Conservation (phyloP, 2,888 invertebrate species). For the Cosmorhoe ocellata region DNA sequence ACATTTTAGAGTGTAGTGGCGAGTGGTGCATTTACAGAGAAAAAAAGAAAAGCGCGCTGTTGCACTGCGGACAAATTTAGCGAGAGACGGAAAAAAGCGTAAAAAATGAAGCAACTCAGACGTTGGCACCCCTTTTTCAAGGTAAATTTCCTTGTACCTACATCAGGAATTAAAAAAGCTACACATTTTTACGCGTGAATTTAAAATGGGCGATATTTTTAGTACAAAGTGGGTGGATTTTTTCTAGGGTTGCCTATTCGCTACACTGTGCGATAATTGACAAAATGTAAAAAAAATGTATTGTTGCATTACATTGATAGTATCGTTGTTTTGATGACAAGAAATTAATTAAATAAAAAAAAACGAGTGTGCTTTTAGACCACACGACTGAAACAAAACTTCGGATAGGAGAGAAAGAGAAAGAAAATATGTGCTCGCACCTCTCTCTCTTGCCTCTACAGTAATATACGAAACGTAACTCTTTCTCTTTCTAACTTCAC, state of each 20-base stretch:
- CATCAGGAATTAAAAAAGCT: conserved; percentile 49
- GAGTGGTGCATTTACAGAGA: conserved; percentile 45
- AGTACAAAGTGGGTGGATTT: neutral
- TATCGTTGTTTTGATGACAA: no score
- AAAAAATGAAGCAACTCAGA: conserved; percentile 49
- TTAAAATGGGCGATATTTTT: conserved; percentile 24
- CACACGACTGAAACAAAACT: no score
- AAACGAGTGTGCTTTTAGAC: no score
- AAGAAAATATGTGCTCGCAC: no score
- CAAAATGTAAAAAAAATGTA: no score
- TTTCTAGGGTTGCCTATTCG: neutral
- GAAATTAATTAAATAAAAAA: no score
- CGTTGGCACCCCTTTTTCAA: conserved; percentile 56
- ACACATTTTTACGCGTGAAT: conserved; percentile 29
- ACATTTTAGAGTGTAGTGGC: conserved; percentile 44
- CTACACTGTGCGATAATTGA: neutral
- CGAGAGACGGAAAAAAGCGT: conserved; percentile 55
- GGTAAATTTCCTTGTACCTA: conserved; percentile 46
- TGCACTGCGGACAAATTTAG: conserved; percentile 67
- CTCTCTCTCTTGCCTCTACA: no score
- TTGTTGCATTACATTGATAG: no score
- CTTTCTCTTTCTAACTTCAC: no score
- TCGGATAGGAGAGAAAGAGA: no score
- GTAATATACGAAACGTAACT: no score
- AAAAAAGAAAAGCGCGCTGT: conserved; percentile 39